A percentile compares a stretch with the other conserved stretches of the same genome.
phyloP scores from a whole-genome alignment of 2,888 invertebrate genomes.

The Polylopha cassiicola region DNA sequence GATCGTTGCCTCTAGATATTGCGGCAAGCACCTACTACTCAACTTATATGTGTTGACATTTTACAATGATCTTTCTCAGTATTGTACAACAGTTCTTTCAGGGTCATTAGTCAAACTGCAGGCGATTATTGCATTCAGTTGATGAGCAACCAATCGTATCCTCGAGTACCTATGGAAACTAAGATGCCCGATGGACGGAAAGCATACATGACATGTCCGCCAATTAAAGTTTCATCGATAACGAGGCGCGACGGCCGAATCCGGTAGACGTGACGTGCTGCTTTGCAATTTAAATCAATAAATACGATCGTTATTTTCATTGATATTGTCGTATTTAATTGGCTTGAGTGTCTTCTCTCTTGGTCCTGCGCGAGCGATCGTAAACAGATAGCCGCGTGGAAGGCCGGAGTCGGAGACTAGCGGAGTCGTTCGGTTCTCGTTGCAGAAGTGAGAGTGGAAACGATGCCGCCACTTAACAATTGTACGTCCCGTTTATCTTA shows the following conservation, averaged over 20 bases:
- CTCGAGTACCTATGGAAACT: slow-evolving; percentile 4
- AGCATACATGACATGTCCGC: slow-evolving; percentile 42
- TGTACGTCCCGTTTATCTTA: slow-evolving; percentile 9
- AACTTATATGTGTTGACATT: slow-evolving; percentile 19
- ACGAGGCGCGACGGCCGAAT: slow-evolving; percentile 28
- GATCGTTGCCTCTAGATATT: slow-evolving; percentile 63
- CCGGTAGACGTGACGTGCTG: slow-evolving; percentile 41
- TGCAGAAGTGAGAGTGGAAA: slow-evolving; percentile 3
- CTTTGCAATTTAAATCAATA: slow-evolving; percentile 61
- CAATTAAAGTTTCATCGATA: slow-evolving; percentile 42
- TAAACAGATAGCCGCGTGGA: neutral
- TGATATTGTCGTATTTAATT: slow-evolving; percentile 48
- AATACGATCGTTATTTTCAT: slow-evolving; percentile 47
- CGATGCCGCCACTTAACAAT: neutral
- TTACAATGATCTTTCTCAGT: slow-evolving; percentile 8
- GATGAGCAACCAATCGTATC: slow-evolving; percentile 5
- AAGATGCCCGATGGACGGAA: slow-evolving; percentile 2
- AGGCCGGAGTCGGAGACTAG: too few species aligned
- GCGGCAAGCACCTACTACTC: slow-evolving; percentile 35
- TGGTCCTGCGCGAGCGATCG: neutral
- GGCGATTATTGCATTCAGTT: too few species aligned
- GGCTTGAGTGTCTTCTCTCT: slow-evolving; percentile 33
- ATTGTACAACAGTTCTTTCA: too few species aligned
- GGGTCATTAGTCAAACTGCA: too few species aligned
- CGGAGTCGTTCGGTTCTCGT: too few species aligned